These are phyloP conservation scores for Meloidogyne chitwoodi DNA, from an alignment of 1,140 invertebrate genomes.

Conservation along the genomic window DNA sequence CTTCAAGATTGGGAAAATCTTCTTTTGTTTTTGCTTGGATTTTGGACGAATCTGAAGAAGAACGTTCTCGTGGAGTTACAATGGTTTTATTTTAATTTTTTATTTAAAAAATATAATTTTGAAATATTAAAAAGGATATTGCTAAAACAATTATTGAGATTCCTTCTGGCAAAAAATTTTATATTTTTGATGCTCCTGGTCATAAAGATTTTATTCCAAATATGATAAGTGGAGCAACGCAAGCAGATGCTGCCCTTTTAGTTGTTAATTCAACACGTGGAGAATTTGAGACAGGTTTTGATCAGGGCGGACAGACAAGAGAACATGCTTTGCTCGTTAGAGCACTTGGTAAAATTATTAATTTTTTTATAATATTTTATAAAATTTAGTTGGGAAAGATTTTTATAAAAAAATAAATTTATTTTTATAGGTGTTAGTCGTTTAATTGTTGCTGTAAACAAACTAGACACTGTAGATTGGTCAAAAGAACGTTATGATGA, in stretches of 20 bases:
- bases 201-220: constrained; percentile 96
- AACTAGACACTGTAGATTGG: constrained; percentile 66
- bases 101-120: constrained; percentile 64
- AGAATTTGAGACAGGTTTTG: constrained; percentile 98
- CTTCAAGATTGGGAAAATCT: constrained; percentile 92
- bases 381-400: too few relatives aligned
- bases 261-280: constrained; percentile 88
- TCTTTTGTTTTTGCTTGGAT: constrained; percentile 99
- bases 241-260: constrained; percentile 90
- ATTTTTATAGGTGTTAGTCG: constrained; percentile 70
- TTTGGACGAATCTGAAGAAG: constrained; percentile 96
- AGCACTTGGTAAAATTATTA: constrained; percentile 70
- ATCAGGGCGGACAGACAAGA: constrained; percentile 89
- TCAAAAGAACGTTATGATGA: constrained; percentile 73
- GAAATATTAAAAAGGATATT: constrained; percentile 79
- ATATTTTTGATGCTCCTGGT: constrained; percentile 89
- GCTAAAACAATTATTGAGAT: constrained; percentile 77
- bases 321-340: constrained; percentile 90
- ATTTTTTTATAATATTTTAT: constrained; percentile 14
- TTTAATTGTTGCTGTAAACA: constrained; percentile 67
- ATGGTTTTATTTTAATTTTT: constrained; percentile 16
- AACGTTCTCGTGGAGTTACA: constrained; percentile 65
- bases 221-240: constrained; percentile 92
- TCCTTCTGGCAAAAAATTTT: constrained; percentile 69
- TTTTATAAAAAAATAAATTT: neutral